Base-by-base conservation (phyloP, 2,797 vertebrate genomes). In the Scarus forsteni region DNA sequence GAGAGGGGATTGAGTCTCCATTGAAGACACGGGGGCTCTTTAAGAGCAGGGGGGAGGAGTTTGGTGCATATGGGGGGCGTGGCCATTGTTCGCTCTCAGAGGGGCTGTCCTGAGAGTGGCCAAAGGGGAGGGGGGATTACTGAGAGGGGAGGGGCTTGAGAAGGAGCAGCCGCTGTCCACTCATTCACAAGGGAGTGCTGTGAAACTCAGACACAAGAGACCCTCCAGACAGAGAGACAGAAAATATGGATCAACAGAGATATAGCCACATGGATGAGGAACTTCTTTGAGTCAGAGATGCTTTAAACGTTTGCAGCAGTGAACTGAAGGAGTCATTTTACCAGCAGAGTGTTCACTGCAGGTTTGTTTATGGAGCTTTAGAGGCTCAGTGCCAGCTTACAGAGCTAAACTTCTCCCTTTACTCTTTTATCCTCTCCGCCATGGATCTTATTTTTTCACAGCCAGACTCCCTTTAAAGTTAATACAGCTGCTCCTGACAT, bases 21-120 rank as follows among this genome's bases (percentile, higher is more conserved):
- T 94, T 94, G 93, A 94, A 92, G 86, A 70, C 78, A 85, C 88
- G 86, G 92, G 81, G 93, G 94, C 93, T 89, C 92, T 96, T 96
- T 96, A 96, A 96, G 94, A 92, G 90, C 61, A 65, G 36, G 70
- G 11, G 61, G 92, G 92, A 48, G 92, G 92, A 92, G 95, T 80
- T 89, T 79, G 91, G 80, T 84, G 92, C 80, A 80, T 85, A 87
- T 84, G 90, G 92, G 92, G 89, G 87, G 75, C n/a, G 89, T 90
- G 73, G 88, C 89, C 38, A 94, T 95, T 96, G 95, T 95, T 85
- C 79, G 61, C 70, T 75, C 85, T 75, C 63, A 75, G 77, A 92
- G 86, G 93, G 96, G 90, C 86, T 75, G 95, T 94, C 93, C 93
- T 92, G 92, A 77, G 75, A 86, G 81, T 85, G 85, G 83, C 94